These are phyloP conservation scores for Bombus picipes DNA, from an alignment of 1,140 invertebrate genomes.

Conservation along the genomic window DNA sequence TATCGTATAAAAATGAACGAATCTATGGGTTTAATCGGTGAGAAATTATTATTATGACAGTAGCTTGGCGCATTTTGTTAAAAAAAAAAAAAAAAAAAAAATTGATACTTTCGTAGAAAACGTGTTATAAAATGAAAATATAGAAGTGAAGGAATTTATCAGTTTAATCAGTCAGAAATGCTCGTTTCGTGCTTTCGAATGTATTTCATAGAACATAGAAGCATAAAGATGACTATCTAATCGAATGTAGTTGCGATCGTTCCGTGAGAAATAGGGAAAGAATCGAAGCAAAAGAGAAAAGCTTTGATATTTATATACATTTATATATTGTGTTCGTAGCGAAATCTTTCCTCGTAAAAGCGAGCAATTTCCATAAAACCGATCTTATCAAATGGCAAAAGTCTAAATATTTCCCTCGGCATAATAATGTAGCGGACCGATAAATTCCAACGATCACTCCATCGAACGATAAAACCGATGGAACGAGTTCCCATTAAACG, in stretches of 20 bases:
- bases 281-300: background rate
- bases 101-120: background rate
- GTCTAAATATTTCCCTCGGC: background rate
- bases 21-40: background rate
- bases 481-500: slow-evolving; percentile 11
- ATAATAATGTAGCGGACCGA: slow-evolving; percentile 2
- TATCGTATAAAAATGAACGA: background rate
- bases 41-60: background rate
- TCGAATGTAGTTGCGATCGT: background rate
- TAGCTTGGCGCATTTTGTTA: no score
- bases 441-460: slow-evolving; percentile 22
- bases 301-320: background rate
- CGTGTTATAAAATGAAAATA: no score
- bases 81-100: background rate
- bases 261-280: background rate
- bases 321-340: background rate
- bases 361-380: slow-evolving; percentile 20
- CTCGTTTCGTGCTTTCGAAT: background rate
- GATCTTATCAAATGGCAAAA: slow-evolving; percentile 1
- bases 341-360: slow-evolving; percentile 17
- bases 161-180: background rate
- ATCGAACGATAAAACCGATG: background rate
- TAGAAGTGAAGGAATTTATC: background rate
- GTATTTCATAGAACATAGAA: no score
- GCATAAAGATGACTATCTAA: background rate